phyloP scores from a whole-genome alignment of 2,113 vertebrate genomes.

The Elephantulus edwardii region DNA sequence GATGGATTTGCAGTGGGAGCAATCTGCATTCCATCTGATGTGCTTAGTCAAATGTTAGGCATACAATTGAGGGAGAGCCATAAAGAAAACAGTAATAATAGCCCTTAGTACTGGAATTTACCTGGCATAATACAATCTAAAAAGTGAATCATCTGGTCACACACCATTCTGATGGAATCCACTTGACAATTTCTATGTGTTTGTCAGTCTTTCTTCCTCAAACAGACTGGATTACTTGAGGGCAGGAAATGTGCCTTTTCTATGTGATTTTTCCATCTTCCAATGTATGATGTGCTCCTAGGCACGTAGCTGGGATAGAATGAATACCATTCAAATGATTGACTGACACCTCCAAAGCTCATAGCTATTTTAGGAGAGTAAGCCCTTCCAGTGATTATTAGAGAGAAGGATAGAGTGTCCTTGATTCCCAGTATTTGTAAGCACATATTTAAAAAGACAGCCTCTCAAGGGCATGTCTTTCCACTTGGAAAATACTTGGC shows the following conservation, averaged over 20 bases:
- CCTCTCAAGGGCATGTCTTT: conserved; percentile 57
- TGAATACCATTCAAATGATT: conserved; percentile 37
- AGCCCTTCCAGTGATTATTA: conserved; percentile 25
- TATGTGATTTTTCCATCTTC: neutral
- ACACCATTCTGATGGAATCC: neutral
- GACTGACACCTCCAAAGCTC: conserved; percentile 11
- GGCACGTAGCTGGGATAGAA: neutral
- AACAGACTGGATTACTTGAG: neutral
- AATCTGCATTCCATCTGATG: conserved; percentile 50
- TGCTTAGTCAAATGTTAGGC: conserved; percentile 39
- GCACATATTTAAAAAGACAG: conserved; percentile 55
- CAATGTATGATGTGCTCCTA: neutral
- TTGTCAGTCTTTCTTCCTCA: neutral
- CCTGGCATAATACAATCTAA: neutral
- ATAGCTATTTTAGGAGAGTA: conserved; percentile 53
- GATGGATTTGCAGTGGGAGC: conserved; percentile 37
- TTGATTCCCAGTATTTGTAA: conserved; percentile 57
- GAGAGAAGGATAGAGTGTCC: conserved; percentile 28
- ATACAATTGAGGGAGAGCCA: neutral
- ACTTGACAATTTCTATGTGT: neutral
- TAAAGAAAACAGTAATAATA: neutral
- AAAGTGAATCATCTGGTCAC: neutral
- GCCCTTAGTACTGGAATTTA: neutral
- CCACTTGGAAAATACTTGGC: conserved; percentile 50
- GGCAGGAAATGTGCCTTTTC: conserved; percentile 18